Percentiles rank a stretch among this genome's conserved stretches.
Conservation (phyloP, 2,888 invertebrate species). For the Drosophila pseudotakahashii region DNA sequence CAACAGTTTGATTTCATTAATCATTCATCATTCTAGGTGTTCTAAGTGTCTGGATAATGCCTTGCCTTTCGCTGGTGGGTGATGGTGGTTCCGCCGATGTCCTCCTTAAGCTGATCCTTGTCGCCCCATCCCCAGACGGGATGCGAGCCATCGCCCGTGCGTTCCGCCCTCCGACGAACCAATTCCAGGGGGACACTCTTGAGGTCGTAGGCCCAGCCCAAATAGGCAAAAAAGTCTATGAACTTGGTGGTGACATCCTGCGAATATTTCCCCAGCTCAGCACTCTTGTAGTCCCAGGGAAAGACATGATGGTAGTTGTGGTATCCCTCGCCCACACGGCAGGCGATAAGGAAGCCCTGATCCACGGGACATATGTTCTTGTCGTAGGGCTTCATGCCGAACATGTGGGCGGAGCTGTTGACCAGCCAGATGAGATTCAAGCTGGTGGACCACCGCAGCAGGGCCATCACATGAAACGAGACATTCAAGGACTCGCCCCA, state of each 20-base stretch:
- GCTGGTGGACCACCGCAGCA: not conserved
- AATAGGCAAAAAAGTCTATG: not conserved
- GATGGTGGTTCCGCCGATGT: not conserved
- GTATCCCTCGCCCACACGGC: not conserved
- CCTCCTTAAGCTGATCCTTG: not conserved
- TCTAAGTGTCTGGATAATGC: not conserved
- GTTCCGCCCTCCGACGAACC: not conserved
- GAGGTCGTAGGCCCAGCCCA: conserved; percentile 1
- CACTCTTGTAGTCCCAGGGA: conserved; percentile 1
- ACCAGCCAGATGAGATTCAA: not conserved
- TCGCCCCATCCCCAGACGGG: not conserved
- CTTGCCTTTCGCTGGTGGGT: not conserved
- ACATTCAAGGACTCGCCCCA: not conserved
- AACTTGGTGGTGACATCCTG: not conserved
- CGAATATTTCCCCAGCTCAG: not conserved
- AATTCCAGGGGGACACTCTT: not conserved
- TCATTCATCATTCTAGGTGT: too few species aligned
- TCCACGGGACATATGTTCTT: not conserved
- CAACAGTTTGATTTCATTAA: not conserved
- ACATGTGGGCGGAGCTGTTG: not conserved
- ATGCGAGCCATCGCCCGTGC: not conserved
- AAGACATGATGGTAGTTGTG: conserved; percentile 1
- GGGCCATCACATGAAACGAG: not conserved
- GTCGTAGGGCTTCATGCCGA: not conserved
- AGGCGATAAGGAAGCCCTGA: not conserved